Percentiles rank a stretch among this genome's conserved stretches.
Evolutionary conservation across 2,888 invertebrate genomes (phyloP).

Genomic region (Apodemia zela): DNA sequence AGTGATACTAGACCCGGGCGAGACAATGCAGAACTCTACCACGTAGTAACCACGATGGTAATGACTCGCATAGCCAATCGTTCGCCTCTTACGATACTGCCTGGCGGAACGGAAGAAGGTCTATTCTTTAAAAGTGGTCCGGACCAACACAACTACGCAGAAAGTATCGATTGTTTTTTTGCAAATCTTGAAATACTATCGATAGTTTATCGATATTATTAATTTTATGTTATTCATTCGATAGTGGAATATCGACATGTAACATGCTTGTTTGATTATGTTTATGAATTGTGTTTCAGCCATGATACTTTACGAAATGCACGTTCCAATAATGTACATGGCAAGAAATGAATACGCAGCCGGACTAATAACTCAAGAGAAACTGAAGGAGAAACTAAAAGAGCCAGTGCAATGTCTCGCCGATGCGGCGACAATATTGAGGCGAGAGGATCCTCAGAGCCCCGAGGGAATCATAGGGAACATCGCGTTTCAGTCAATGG

Average conservation of each 20-base stretch:
- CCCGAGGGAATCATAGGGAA: slow-evolving; percentile 83
- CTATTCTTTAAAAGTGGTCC: too few species aligned
- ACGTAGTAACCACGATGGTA: too few species aligned
- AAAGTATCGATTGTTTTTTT: too few species aligned
- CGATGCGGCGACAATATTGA: slow-evolving; percentile 83
- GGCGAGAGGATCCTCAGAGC: slow-evolving; percentile 83
- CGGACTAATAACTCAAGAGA: slow-evolving; percentile 78
- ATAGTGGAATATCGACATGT: neutral
- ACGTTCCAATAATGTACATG: slow-evolving; percentile 86
- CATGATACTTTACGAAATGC: slow-evolving; percentile 89
- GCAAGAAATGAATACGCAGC: slow-evolving; percentile 83
- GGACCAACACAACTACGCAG: too few species aligned
- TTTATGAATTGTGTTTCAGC: slow-evolving; percentile 59
- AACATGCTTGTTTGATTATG: neutral
- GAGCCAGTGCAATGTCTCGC: slow-evolving; percentile 83
- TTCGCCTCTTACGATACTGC: too few species aligned
- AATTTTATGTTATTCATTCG: too few species aligned
- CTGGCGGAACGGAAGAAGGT: too few species aligned
- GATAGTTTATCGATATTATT: too few species aligned
- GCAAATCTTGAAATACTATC: too few species aligned
- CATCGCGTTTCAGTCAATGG: slow-evolving; percentile 77
- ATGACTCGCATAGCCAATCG: too few species aligned
- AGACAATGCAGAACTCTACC: too few species aligned
- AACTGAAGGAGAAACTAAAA: slow-evolving; percentile 82
- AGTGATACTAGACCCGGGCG: too few species aligned